These are phyloP conservation scores for Pseudonaja textilis DNA, from an alignment of 2,113 vertebrate genomes.

Conservation along the genomic window DNA sequence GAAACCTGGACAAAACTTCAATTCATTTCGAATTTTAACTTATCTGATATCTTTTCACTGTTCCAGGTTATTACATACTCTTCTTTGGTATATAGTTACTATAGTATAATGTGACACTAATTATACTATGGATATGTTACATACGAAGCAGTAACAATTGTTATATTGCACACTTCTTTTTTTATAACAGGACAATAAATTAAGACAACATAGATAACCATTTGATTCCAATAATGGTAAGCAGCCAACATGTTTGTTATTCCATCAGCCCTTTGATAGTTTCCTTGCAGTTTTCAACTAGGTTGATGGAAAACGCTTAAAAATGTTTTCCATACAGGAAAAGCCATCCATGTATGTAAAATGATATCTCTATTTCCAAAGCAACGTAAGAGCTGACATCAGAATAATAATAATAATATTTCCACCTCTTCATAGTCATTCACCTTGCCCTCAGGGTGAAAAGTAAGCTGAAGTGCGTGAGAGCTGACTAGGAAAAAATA, in stretches of 20 bases:
- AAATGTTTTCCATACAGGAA: conserved; percentile 19
- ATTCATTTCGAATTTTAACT: background rate
- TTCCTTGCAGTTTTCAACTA: background rate
- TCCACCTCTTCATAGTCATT: background rate
- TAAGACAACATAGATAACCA: background rate
- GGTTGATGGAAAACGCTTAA: conserved; percentile 18
- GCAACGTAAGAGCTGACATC: background rate
- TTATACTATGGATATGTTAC: background rate
- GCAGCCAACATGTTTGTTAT: background rate
- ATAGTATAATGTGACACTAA: background rate
- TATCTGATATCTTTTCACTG: background rate
- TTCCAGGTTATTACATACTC: background rate
- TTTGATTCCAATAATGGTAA: background rate
- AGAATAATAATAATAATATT: background rate
- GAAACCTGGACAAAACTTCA: background rate
- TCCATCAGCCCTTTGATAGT: background rate
- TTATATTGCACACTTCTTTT: background rate
- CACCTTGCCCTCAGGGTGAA: background rate
- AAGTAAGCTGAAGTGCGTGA: background rate
- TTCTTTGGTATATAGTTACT: background rate
- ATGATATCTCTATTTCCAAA: conserved; percentile 16
- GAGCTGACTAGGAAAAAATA: background rate
- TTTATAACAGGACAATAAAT: background rate
- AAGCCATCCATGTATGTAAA: conserved; percentile 6
- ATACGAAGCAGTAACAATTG: background rate